phyloP scores from a whole-genome alignment of 2,797 vertebrate species.

The Helarctos malayanus region DNA sequence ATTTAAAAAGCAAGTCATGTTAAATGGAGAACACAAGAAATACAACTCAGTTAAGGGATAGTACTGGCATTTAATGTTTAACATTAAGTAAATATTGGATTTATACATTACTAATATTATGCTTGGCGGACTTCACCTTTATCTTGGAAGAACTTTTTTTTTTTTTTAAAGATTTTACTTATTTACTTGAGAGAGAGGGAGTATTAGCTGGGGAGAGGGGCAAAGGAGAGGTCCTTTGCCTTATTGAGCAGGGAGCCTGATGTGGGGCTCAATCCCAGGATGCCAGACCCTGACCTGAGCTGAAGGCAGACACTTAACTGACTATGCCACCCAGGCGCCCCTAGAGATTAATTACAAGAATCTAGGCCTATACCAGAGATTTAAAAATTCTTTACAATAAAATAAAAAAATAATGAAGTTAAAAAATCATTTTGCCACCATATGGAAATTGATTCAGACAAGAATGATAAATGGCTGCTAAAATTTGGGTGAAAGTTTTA shows the following conservation, averaged over 20 bases:
- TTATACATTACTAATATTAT: neutral
- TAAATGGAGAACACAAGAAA: neutral
- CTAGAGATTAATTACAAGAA: neutral
- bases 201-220: no score
- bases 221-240: no score
- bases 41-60: neutral
- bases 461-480: neutral
- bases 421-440: neutral
- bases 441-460: neutral
- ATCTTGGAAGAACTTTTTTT: neutral
- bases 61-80: neutral
- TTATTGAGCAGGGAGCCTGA: no score
- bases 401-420: constrained; percentile 1
- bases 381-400: neutral
- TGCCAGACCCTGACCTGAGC: no score
- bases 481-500: neutral
- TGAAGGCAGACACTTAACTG: no score
- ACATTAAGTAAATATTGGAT: neutral
- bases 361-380: neutral
- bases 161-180: no score
- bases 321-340: no score
- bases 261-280: no score
- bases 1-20: neutral
- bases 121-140: neutral
- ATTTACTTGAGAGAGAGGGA: no score